These are phyloP conservation scores for Trichosurus vulpecula DNA, from an alignment of 2,797 vertebrate species.

Conservation along the genomic window DNA sequence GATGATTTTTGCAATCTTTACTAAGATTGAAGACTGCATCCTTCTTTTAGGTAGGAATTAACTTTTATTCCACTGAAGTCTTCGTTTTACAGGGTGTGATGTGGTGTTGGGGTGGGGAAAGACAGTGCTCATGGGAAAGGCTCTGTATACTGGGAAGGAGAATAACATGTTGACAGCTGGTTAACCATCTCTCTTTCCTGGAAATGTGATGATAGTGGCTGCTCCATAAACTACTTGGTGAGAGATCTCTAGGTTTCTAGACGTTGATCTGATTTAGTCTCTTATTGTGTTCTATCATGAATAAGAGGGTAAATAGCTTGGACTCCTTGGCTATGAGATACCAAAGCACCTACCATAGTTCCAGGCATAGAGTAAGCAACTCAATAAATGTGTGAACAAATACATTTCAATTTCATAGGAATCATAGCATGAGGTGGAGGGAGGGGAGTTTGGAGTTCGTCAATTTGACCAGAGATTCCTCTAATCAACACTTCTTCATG, in stretches of 20 bases:
- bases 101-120: not conserved
- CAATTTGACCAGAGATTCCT: not conserved
- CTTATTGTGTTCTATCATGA: not conserved
- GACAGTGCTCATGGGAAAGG: not conserved
- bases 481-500: not conserved
- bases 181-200: not conserved
- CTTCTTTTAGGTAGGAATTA: not conserved
- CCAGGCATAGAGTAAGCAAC: not conserved
- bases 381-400: conserved; percentile 11
- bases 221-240: not conserved
- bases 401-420: not conserved
- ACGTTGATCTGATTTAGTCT: conserved; percentile 22
- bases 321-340: not conserved
- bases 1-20: not conserved
- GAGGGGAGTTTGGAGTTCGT: not conserved
- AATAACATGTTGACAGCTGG: not conserved
- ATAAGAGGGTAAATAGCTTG: not conserved
- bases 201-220: not conserved
- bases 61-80: not conserved
- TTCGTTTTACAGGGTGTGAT: not conserved
- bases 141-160: not conserved
- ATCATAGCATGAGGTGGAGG: not conserved
- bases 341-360: not conserved
- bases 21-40: not conserved
- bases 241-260: not conserved